Conservation (phyloP, 2,888 invertebrate species). For the Ophioninae sp. region DNA sequence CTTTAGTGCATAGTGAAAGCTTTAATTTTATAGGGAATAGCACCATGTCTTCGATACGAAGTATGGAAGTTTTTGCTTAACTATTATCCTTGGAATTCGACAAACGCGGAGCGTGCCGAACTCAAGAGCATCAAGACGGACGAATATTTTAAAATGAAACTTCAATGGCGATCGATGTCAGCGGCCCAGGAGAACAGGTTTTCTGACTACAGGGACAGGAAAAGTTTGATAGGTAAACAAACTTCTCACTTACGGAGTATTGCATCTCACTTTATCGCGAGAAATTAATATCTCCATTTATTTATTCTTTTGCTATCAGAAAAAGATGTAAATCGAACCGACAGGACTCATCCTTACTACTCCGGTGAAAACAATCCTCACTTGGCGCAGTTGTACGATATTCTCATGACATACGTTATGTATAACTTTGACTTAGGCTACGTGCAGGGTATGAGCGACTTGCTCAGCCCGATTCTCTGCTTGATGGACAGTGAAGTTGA, state of each 20-base stretch:
- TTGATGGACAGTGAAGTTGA: conserved; percentile 96
- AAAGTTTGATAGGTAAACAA: conserved; percentile 89
- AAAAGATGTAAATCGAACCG: conserved; percentile 98
- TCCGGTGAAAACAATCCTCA: conserved; percentile 97
- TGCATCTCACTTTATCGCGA: too few relatives aligned
- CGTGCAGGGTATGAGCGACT: conserved; percentile 98
- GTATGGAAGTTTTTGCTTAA: conserved; percentile 98
- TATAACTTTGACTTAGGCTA: conserved; percentile 99
- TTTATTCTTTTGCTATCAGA: conserved; percentile 81
- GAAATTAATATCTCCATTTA: too few relatives aligned
- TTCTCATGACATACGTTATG: conserved; percentile 99
- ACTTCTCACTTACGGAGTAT: neutral
- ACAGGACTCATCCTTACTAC: conserved; percentile 94
- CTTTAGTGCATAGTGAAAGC: neutral
- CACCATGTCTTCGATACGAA: conserved; percentile 88
- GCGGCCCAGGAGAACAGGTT: conserved; percentile 94
- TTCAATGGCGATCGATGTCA: conserved; percentile 97
- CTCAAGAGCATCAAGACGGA: conserved; percentile 88
- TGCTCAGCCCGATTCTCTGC: conserved; percentile 94
- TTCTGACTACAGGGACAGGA: conserved; percentile 93
- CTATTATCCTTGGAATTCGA: conserved; percentile 93
- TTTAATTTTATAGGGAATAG: conserved; percentile 86
- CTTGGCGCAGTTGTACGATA: conserved; percentile 91
- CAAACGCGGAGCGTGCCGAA: conserved; percentile 86
- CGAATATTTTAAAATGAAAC: conserved; percentile 97